Percentiles rank a stretch among this genome's conserved stretches.
Evolutionary conservation across 1,140 invertebrate species (phyloP).

Genomic region (honey bee (Apis mellifera)): Amel_HAv3.1 CM009931.2:14214501-14215000

Average conservation of each 20-base stretch:
- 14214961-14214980: slow-evolving; percentile 55
- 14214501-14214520: slow-evolving; percentile 11
- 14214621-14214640: slow-evolving; percentile 63
- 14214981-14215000: slow-evolving; percentile 56
- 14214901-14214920: slow-evolving; percentile 63
- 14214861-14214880: slow-evolving; percentile 62
- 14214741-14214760: slow-evolving; percentile 59
- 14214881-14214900: slow-evolving; percentile 60
- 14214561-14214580: background rate
- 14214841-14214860: slow-evolving; percentile 52
- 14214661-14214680: slow-evolving; percentile 58
- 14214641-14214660: slow-evolving; percentile 59
- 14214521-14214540: too few relatives aligned
- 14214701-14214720: slow-evolving; percentile 51
- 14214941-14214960: slow-evolving; percentile 67
- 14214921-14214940: slow-evolving; percentile 56
- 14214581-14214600: background rate
- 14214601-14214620: slow-evolving; percentile 66
- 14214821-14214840: slow-evolving; percentile 56
- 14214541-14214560: background rate
- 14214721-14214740: slow-evolving; percentile 69
- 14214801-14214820: slow-evolving; percentile 67
- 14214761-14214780: slow-evolving; percentile 47
- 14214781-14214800: slow-evolving; percentile 55
- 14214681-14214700: slow-evolving; percentile 59